phyloP scores from a whole-genome alignment of 1,140 invertebrate species.

The Steinernema khuongi region DNA sequence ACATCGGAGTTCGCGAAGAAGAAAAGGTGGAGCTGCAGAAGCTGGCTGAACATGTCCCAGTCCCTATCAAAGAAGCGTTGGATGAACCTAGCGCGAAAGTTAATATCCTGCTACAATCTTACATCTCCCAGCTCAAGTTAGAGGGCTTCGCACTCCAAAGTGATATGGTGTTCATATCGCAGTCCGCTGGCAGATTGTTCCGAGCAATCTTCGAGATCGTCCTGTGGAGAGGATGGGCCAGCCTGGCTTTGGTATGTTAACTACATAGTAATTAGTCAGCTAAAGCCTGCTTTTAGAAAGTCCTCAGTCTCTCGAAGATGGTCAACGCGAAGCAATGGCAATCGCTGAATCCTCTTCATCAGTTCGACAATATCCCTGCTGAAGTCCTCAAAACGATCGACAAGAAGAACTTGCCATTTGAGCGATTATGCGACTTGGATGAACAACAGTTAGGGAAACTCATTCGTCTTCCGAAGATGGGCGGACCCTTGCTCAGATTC shows the following conservation, averaged over 20 bases:
- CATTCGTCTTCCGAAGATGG: constrained; percentile 86
- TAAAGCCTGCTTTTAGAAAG: constrained; percentile 66
- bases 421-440: constrained; percentile 83
- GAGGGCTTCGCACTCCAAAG: constrained; percentile 97
- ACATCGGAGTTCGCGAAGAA: constrained; percentile 86
- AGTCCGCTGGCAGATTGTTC: constrained; percentile 88
- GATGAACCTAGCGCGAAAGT: constrained; percentile 94
- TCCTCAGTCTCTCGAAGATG: constrained; percentile 94
- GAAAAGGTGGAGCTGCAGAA: constrained; percentile 96
- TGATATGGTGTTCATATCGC: constrained; percentile 98
- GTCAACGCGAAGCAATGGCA: constrained; percentile 91
- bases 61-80: constrained; percentile 97
- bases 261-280: constrained; percentile 4
- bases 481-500: constrained; percentile 94
- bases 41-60: constrained; percentile 91
- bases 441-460: constrained; percentile 96
- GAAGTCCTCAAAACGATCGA: constrained; percentile 96
- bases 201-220: constrained; percentile 95
- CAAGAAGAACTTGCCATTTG: constrained; percentile 73
- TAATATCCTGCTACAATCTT: constrained; percentile 66
- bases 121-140: constrained; percentile 94
- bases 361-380: constrained; percentile 95
- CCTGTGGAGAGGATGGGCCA: constrained; percentile 84
- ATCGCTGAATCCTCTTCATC: constrained; percentile 93
- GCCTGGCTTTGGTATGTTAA: constrained; percentile 59